A percentile compares a stretch with the other conserved stretches of the same genome.
Conservation (phyloP, 2,797 vertebrate genomes). For the Siniperca obscura region DNA sequence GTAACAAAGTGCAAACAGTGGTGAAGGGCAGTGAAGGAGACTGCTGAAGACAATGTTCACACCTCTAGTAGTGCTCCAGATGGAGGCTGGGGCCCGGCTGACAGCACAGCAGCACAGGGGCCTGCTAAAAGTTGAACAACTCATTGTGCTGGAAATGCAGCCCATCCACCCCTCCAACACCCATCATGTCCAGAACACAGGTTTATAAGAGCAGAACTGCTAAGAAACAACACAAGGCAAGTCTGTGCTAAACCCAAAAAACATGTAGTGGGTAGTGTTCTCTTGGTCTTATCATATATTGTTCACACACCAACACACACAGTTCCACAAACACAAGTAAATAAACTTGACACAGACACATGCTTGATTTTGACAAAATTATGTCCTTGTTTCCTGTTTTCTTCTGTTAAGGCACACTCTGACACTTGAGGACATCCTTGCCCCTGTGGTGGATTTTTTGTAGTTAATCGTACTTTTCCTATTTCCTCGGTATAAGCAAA, state of each 20-base stretch:
- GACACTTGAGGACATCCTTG: no score
- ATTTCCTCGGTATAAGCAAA: no score
- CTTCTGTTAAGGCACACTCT: no score
- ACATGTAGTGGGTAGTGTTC: background rate
- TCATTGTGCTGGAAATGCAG: background rate
- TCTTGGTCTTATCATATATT: background rate
- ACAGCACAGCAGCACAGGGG: conserved; percentile 38
- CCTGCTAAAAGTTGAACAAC: background rate
- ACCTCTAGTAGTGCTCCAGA: conserved; percentile 69
- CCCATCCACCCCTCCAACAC: background rate
- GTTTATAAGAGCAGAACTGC: background rate
- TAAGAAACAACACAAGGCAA: background rate
- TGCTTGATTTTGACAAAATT: no score
- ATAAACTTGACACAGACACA: no score
- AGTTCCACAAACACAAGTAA: background rate
- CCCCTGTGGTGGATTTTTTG: no score
- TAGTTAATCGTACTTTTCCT: no score
- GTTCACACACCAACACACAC: background rate
- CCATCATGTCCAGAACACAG: background rate
- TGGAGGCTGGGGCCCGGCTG: conserved; percentile 48
- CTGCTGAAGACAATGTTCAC: conserved; percentile 51
- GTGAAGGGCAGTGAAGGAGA: conserved; percentile 55
- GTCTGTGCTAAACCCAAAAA: background rate
- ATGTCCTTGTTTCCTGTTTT: no score
- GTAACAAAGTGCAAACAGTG: background rate